These are phyloP conservation scores for Sycophila texana DNA, from an alignment of 2,888 invertebrate species.

Conservation along the genomic window DNA sequence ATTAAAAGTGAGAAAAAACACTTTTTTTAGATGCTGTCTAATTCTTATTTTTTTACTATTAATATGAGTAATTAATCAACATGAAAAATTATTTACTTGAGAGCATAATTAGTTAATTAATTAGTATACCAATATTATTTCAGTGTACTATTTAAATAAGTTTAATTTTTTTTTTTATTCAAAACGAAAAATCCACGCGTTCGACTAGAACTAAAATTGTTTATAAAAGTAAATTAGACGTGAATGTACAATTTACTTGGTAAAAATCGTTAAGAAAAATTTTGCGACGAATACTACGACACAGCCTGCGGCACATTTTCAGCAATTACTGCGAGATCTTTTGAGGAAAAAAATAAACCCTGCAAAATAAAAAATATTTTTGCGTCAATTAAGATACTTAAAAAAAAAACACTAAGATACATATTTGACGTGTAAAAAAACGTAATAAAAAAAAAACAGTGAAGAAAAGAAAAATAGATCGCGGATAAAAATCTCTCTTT, in stretches of 20 bases:
- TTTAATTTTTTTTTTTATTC: neutral
- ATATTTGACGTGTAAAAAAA: conserved; percentile 5
- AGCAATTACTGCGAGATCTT: conserved; percentile 39
- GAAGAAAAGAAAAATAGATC: conserved; percentile 6
- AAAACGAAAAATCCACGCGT: neutral
- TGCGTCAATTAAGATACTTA: conserved; percentile 36
- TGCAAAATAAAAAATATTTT: conserved; percentile 34
- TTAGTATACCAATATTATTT: no score
- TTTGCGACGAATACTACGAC: neutral
- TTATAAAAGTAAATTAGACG: conserved; percentile 43
- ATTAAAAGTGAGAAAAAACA: neutral
- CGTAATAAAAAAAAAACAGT: neutral
- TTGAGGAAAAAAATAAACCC: conserved; percentile 24
- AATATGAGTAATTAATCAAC: neutral
- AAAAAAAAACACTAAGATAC: neutral
- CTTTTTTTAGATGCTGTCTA: neutral
- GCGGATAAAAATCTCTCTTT: conserved; percentile 29
- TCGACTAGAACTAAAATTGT: conserved; percentile 29
- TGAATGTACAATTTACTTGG: conserved; percentile 25
- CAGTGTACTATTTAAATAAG: no score
- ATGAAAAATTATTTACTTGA: neutral
- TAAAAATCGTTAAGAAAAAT: conserved; percentile 17
- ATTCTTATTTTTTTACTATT: neutral
- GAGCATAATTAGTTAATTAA: no score
- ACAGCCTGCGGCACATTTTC: conserved; percentile 16